Evolutionary conservation across 2,888 invertebrate genomes (phyloP).

Genomic region (Oxytorus armatus): DNA sequence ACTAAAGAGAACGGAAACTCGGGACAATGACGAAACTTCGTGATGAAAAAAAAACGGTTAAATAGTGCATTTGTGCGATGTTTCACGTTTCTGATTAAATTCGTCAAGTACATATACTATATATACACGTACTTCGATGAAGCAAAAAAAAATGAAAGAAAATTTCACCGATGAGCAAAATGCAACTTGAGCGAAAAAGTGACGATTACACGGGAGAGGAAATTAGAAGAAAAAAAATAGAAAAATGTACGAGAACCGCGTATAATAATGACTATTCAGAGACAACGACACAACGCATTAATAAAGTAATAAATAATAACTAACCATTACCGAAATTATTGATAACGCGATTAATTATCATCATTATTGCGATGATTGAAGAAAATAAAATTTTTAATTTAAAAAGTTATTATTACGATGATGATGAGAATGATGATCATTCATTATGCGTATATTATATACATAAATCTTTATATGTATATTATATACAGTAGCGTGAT

Average conservation of each 20-base stretch:
- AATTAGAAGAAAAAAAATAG: constrained; percentile 53
- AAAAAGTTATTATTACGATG: constrained; percentile 67
- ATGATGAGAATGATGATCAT: constrained; percentile 69
- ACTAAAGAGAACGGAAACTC: constrained; percentile 17
- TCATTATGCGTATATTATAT: constrained; percentile 65
- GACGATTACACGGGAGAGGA: constrained; percentile 13
- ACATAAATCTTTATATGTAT: constrained; percentile 66
- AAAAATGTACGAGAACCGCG: constrained; percentile 69
- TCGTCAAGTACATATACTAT: constrained; percentile 28
- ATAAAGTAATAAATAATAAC: constrained; percentile 82
- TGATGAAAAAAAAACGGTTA: constrained; percentile 25
- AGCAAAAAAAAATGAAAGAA: constrained; percentile 17
- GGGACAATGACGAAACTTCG: constrained; percentile 34
- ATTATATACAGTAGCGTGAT: constrained; percentile 66
- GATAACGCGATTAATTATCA: constrained; percentile 66
- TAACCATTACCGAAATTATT: constrained; percentile 65
- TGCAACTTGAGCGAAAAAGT: constrained; percentile 4
- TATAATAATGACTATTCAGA: constrained; percentile 82
- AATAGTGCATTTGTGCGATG: constrained; percentile 65
- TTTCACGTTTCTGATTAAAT: constrained; percentile 45
- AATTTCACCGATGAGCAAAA: constrained; percentile 23
- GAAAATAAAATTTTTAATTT: constrained; percentile 34
- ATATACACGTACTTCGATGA: constrained; percentile 9
- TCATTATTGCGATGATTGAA: constrained; percentile 61
- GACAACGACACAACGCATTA: constrained; percentile 84